Base-by-base conservation (phyloP, 1,140 invertebrate species). In the Nylanderia fulva region DNA sequence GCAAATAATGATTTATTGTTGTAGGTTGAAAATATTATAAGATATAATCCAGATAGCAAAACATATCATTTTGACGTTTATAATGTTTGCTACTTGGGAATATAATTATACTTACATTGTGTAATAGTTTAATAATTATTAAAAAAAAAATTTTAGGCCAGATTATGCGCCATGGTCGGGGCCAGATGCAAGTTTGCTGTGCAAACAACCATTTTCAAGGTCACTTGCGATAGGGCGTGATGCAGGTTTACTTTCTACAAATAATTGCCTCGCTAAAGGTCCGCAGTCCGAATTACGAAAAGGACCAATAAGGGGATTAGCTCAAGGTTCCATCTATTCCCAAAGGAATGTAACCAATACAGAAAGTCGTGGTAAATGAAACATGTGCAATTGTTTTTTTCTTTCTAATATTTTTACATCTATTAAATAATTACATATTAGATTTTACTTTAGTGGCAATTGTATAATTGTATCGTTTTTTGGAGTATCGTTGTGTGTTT, bases 111-210 rank as follows among this genome's bases (percentile, higher is more conserved):
- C 54, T 52, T 45, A 60, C 18, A 3, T 64, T 9, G 36, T 71
- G 63, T 42, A 39, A 21, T 56, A 66, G 58, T 8, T 21, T 77
- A 60, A 29, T 42, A 82, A 80, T 54, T 71, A 61, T 80, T 61
- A 68, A 79, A 56, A 68, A 82, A 87, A 85, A 86, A 86, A 82
- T 95, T 93, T 64, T 76, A 97, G 97, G 72, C 95, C 96, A 33
- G 96, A 97, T 90, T 97, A 97, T 92, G 95, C 96, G 18, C 96
- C 96, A 13, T 97, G 96, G 96, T 96, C 96, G 86, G 96, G 97
- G 21, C 95, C 96, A 13, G 96, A 97, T 93, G 94, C 95, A 8
- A 93, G 92, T 83, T 91, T 96, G 13, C 88, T 95, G 13, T 87
- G 86, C 64, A 91, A 93, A 90, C 87, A 95, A 92, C 42, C 91